Evolutionary conservation across 2,113 vertebrate species (phyloP).

Genomic region (Lepidothrix coronata): DNA sequence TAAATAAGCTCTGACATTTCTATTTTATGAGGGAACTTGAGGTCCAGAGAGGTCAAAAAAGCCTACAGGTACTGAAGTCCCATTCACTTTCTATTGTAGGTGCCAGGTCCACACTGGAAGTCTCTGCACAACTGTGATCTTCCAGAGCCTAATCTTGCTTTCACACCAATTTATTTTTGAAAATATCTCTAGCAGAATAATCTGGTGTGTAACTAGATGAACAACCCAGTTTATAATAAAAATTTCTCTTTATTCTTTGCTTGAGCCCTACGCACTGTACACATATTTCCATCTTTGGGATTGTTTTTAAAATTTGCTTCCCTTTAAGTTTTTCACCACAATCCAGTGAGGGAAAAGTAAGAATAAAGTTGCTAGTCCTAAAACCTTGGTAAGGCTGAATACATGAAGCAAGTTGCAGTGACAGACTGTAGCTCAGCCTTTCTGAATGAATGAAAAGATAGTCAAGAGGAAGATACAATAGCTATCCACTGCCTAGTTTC

Average conservation of each 20-base stretch:
- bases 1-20: background rate
- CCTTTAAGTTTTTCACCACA: background rate
- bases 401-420: background rate
- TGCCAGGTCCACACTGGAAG: background rate
- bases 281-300: background rate
- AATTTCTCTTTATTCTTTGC: background rate
- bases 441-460: background rate
- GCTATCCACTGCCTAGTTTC: background rate
- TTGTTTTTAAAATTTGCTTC: background rate
- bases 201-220: background rate
- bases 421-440: background rate
- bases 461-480: background rate
- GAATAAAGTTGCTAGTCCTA: background rate
- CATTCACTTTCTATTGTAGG: background rate
- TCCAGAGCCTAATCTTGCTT: background rate
- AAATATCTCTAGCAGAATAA: background rate
- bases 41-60: background rate
- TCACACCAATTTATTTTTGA: background rate
- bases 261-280: background rate
- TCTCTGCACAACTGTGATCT: background rate
- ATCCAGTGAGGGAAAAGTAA: background rate
- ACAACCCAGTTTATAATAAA: background rate
- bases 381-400: background rate
- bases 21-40: background rate
- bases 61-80: background rate